phyloP scores from a whole-genome alignment of 37 sponge, comb jelly and placozoan genomes.

The Crambe crambe region DNA sequence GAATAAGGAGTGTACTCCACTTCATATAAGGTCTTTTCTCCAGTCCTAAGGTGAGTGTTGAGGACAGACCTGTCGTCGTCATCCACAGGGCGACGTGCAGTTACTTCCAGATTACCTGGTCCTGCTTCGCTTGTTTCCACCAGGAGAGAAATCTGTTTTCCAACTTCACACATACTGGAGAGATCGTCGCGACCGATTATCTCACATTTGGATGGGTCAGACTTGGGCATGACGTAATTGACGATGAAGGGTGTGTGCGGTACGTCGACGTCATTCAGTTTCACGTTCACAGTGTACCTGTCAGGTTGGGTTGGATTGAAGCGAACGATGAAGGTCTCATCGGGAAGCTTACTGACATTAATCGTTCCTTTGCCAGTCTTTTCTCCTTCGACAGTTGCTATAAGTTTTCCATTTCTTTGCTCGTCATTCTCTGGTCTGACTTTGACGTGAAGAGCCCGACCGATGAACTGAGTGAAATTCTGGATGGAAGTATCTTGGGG shows the following conservation, averaged over 20 bases:
- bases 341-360: background rate
- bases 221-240: slow-evolving; percentile 27
- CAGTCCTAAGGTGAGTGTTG: background rate
- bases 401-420: slow-evolving; percentile 22
- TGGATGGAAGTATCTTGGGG: background rate
- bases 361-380: background rate
- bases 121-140: slow-evolving; percentile 32
- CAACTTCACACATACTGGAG: background rate
- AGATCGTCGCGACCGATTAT: slow-evolving; percentile 34
- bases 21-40: slow-evolving; percentile 7
- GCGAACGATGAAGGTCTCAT: slow-evolving; percentile 14
- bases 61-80: background rate
- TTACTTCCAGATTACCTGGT: slow-evolving; percentile 31
- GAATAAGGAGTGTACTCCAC: slow-evolving; percentile 16
- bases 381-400: slow-evolving; percentile 48
- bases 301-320: slow-evolving; percentile 64
- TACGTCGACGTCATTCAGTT: slow-evolving; percentile 29
- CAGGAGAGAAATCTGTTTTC: slow-evolving; percentile 15
- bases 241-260: slow-evolving; percentile 55
- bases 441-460: slow-evolving; percentile 24
- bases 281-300: slow-evolving; percentile 43
- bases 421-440: slow-evolving; percentile 13
- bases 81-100: slow-evolving; percentile 26
- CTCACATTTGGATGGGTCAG: slow-evolving; percentile 46
- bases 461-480: slow-evolving; percentile 16